Conservation (phyloP, 2,888 invertebrate genomes). For the Drosophila maculinotata region DNA sequence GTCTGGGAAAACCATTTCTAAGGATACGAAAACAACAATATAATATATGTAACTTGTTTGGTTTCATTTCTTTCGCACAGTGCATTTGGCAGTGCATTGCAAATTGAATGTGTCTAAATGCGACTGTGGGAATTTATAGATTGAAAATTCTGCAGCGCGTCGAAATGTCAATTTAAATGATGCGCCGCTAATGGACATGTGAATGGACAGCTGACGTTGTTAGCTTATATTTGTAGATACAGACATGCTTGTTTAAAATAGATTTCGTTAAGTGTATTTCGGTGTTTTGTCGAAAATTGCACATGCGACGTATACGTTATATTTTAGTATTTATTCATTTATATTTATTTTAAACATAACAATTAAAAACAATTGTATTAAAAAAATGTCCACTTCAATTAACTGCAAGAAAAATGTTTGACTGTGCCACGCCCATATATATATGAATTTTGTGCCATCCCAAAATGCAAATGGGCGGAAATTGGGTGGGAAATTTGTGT, state of each 20-base stretch:
- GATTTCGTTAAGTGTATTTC: no score
- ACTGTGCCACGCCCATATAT: slow-evolving; percentile 60
- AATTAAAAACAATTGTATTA: slow-evolving; percentile 21
- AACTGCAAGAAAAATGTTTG: slow-evolving; percentile 39
- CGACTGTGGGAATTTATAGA: slow-evolving; percentile 41
- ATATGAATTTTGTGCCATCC: slow-evolving; percentile 1
- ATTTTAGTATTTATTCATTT: slow-evolving; percentile 14
- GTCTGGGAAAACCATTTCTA: neutral
- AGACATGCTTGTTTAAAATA: neutral
- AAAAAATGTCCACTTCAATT: slow-evolving; percentile 54
- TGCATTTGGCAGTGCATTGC: slow-evolving; percentile 34
- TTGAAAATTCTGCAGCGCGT: slow-evolving; percentile 41
- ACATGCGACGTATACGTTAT: slow-evolving; percentile 40
- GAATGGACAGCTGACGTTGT: slow-evolving; percentile 51
- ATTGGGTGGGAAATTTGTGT: slow-evolving; percentile 28
- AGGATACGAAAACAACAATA: no score
- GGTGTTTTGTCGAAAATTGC: slow-evolving; percentile 24
- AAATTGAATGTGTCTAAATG: slow-evolving; percentile 40
- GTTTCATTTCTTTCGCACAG: slow-evolving; percentile 18
- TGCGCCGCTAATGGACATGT: slow-evolving; percentile 70
- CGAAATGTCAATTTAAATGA: slow-evolving; percentile 75
- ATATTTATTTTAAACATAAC: slow-evolving; percentile 26
- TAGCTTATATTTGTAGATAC: slow-evolving; percentile 11
- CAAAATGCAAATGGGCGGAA: slow-evolving; percentile 33
- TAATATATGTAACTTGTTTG: neutral